Conservation (phyloP, 2,113 vertebrate species). For the Dipodomys spectabilis region DNA sequence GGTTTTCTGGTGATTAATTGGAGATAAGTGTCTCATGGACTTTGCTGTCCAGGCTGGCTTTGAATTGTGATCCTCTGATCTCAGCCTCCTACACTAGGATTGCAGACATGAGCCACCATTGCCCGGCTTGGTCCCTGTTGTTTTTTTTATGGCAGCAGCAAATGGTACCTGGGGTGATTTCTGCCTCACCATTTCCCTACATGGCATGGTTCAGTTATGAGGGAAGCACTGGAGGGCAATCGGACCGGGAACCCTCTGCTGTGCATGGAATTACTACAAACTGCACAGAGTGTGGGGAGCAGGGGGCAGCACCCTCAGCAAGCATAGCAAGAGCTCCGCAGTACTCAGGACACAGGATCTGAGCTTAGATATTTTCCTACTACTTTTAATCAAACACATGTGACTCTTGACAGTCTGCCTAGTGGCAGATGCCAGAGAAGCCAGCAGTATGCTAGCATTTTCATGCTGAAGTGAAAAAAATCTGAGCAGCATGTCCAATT, state of each 20-base stretch:
- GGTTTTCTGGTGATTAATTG: no score
- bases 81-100: no score
- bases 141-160: neutral
- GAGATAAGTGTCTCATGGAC: no score
- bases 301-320: fast-evolving
- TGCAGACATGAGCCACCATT: no score
- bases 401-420: neutral
- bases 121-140: no score
- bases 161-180: neutral
- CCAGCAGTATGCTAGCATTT: neutral
- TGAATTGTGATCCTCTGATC: no score
- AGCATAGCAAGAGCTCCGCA: neutral
- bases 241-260: neutral
- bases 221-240: neutral
- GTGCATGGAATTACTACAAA: neutral
- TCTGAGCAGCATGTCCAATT: no score
- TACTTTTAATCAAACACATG: constrained; percentile 28
- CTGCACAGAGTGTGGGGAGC: neutral
- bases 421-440: neutral
- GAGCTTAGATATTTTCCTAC: no score
- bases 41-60: no score
- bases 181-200: neutral
- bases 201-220: neutral
- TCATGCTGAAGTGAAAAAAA: no score
- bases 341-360: neutral